A percentile compares a stretch with the other conserved stretches of the same genome.
These are phyloP conservation scores for Caenorhabditis panamensis DNA, from an alignment of 2,888 invertebrate species.

Conservation along the genomic window DNA sequence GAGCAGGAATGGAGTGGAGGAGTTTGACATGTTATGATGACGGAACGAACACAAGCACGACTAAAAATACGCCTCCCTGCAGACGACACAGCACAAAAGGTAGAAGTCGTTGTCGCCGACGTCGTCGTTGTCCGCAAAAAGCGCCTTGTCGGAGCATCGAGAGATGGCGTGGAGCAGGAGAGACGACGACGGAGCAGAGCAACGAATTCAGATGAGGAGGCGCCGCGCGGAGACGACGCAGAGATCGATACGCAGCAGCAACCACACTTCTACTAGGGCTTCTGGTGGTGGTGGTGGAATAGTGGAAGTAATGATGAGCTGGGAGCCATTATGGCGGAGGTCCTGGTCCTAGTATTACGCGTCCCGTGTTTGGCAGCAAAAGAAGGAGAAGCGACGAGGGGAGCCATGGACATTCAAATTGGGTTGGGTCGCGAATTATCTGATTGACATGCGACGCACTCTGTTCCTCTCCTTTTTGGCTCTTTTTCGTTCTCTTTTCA, in stretches of 20 bases:
- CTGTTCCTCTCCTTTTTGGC: not conserved
- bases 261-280: constrained; percentile 38
- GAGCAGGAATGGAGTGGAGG: not conserved
- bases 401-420: constrained; percentile 14
- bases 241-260: constrained; percentile 50
- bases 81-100: constrained; percentile 36
- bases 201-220: constrained; percentile 57
- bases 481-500: constrained; percentile 9
- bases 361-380: not conserved
- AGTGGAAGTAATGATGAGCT: constrained; percentile 56
- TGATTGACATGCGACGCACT: constrained; percentile 34
- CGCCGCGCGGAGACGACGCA: constrained; percentile 16
- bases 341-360: constrained; percentile 26
- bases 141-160: constrained; percentile 21
- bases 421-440: constrained; percentile 31
- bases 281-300: constrained; percentile 43
- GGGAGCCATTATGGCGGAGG: constrained; percentile 51
- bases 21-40: constrained; percentile 30
- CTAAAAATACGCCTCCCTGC: constrained; percentile 21
- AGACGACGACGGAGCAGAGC: constrained; percentile 31
- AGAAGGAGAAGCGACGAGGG: not conserved
- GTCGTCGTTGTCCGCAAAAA: constrained; percentile 37
- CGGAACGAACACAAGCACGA: constrained; percentile 23
- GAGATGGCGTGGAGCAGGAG: constrained; percentile 31
- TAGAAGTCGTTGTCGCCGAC: constrained; percentile 45